Evolutionary conservation across 2,113 vertebrate species (phyloP), one percentile per base, ranked within the genome.

Genomic region (Chloroceryle aenea): DNA sequence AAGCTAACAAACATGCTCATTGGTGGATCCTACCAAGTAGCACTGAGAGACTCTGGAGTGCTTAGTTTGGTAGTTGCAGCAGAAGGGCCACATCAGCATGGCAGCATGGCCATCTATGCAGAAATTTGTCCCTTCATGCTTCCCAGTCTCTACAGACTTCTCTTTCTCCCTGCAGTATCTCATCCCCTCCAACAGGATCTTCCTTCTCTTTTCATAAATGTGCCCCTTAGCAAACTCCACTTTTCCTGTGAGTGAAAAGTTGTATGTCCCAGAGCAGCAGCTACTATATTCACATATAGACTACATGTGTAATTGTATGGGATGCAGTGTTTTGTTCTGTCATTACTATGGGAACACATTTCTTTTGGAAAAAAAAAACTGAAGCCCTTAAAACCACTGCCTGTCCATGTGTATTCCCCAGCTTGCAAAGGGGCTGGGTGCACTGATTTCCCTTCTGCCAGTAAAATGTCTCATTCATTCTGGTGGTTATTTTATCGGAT

Each of bases 381-480:
- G 32, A 50, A 87, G 11, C 10, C 47, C 38, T 91, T 61, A 62
- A 71, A 43, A 30, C 2, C 36, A 9, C 56, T 11, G 8, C 3
- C 27, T 11, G 7, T 11, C 4, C 50, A 10, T 0, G 0, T 32
- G 53, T 12, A 19, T 42, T 55, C 7, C n/a, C 10, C 1, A 0
- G 11, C 21, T 21, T 43, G 23, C 40, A 34, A 12, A 53, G 72
- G 13, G 21, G 0, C 34, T 29, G 47, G 25, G 68, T 81, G 38
- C 68, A 7, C 68, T 16, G 32, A 1, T 47, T 93, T 47, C 56
- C 36, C 17, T 72, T 84, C 69, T 75, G 7, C 47, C 66, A 14
- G 14, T 29, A 38, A 50, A 68, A 75, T 9, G 56, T 43, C 78
- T 87, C 61, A 29, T 76, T 84, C 67, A 76, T 90, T 50, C 43